A percentile compares a stretch with the other conserved stretches of the same genome.
Conservation (phyloP, 2,113 vertebrate species). For the Nibea coibor region DNA sequence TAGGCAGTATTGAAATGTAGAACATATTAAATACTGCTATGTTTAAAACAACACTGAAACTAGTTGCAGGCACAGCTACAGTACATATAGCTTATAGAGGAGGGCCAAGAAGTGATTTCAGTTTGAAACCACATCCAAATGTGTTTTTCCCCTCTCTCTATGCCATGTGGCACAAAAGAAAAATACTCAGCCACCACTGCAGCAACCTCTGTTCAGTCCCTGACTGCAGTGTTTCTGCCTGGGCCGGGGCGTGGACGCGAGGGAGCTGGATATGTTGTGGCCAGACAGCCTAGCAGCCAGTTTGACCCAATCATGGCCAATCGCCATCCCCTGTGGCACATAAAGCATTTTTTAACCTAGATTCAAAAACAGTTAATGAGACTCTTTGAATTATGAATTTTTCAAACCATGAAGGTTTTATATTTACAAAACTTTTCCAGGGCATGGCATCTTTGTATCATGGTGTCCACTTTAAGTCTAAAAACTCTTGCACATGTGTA, state of each 20-base stretch:
- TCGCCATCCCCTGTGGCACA: not conserved
- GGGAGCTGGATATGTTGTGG: not conserved
- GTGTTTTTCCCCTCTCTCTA: not conserved
- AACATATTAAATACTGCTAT: not conserved
- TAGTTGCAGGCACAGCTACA: not conserved
- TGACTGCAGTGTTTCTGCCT: not conserved
- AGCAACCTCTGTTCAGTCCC: not conserved
- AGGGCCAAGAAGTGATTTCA: not conserved
- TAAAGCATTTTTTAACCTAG: not conserved
- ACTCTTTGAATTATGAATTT: not conserved
- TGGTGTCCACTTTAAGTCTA: not conserved
- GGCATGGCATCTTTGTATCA: not conserved
- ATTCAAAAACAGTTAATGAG: too few relatives aligned
- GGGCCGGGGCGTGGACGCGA: too few relatives aligned
- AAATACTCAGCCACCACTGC: not conserved
- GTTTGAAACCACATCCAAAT: not conserved
- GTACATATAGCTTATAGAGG: not conserved
- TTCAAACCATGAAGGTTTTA: not conserved
- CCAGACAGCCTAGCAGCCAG: not conserved
- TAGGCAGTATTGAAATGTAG: not conserved
- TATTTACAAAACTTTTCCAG: not conserved
- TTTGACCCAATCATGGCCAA: too few relatives aligned
- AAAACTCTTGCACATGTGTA: not conserved
- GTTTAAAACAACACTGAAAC: slow-evolving; percentile 4
- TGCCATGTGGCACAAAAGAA: not conserved